Conservation (phyloP, 2,113 vertebrate species). For the Oreochromis spilurus region DNA sequence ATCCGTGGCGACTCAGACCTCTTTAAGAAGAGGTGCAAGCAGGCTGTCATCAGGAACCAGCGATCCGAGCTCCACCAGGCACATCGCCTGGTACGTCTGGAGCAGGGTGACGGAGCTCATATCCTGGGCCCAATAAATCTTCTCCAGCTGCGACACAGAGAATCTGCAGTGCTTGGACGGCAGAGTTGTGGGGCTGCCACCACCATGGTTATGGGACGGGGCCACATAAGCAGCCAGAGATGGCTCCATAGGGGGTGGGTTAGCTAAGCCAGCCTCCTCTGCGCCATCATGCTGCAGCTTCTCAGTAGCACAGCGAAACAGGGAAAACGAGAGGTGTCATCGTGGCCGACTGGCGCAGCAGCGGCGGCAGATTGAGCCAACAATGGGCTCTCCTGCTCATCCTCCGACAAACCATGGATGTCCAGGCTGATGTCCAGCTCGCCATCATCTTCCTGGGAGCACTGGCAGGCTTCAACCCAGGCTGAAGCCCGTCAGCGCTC, state of each 20-base stretch:
- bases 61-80: background rate
- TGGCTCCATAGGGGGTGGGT: background rate
- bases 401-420: background rate
- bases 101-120: background rate
- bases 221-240: background rate
- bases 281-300: background rate
- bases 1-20: background rate
- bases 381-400: background rate
- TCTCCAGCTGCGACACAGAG: background rate
- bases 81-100: background rate
- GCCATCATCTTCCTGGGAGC: background rate
- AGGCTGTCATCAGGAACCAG: background rate
- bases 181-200: background rate
- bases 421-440: background rate
- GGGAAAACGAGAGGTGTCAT: no score
- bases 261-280: background rate
- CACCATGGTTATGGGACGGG: no score
- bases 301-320: no score
- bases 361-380: background rate
- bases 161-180: background rate
- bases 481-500: background rate
- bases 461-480: no score
- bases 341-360: fast-evolving
- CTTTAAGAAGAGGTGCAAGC: background rate
- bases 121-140: background rate